Evolutionary conservation across 2,113 vertebrate genomes (phyloP), one percentile per base, ranked within the genome.

Genomic region (Halichoeres trimaculatus): DNA sequence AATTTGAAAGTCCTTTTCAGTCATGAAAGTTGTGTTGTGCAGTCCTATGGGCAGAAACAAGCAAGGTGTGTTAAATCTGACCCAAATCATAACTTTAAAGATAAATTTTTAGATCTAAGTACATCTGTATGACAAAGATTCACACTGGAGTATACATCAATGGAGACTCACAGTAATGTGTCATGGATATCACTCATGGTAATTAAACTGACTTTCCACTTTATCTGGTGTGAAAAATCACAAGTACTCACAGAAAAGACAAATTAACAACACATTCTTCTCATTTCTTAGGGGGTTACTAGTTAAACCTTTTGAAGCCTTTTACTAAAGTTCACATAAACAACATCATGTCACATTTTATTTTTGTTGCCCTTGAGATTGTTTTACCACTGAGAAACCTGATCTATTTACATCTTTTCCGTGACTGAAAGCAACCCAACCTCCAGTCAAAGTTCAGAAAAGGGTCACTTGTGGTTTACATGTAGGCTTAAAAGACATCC

Each of bases 121-220:
- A 75, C 69, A 83, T 85, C 14, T 80, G 70, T 35, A 23, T 67
- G 73, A 74, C 58, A 20, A 41, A 72, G 59, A 48, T 73, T 84
- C 79, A 63, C 68, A 63, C 65, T 2, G 63, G 16, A 20, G 20
- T 34, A 36, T 40, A 45, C 38, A 63, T 57, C 19, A 8, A 16
- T 35, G 30, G 35, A 36, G 20, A 40, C 41, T 24, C 17, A 38
- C 48, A 35, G 26, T 63, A 8, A 59, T 45, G 70, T 23, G 22
- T 60, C 69, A 8, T 48, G 9, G 26, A n/a, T 67, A 55, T 34
- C 13, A 16, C 16, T 43, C 13, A 43, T 43, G 41, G 5, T 43
- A 43, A 5, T 43, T 13, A 14, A 43, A 43, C 24, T 5, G 60
- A 16, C 65, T 67, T 35, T 56, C 23, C 23, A 61, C 58, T 16